A percentile compares a stretch with the other conserved stretches of the same genome.
Evolutionary conservation across 1,140 invertebrate species (phyloP).

Genomic region (Cydia strobilella): DNA sequence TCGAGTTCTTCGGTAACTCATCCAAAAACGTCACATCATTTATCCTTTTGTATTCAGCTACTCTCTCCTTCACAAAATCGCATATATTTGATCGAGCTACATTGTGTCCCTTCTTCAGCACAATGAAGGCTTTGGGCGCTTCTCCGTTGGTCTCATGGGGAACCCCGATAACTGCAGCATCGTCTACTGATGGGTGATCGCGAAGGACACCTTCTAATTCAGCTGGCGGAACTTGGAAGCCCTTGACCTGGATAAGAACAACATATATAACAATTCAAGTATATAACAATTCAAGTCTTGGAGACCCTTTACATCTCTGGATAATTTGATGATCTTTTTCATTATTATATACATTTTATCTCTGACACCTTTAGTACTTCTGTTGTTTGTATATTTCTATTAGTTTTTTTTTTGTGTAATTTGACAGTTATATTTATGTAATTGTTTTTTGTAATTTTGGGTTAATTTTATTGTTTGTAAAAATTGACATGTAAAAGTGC

Average conservation of each 20-base stretch:
- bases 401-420: too few species aligned
- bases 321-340: too few species aligned
- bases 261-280: too few species aligned
- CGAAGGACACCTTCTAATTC: conserved; percentile 92
- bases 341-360: too few species aligned
- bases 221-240: conserved; percentile 90
- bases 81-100: conserved; percentile 75
- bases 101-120: conserved; percentile 74
- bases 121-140: conserved; percentile 87
- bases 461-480: too few species aligned
- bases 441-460: too few species aligned
- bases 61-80: conserved; percentile 82
- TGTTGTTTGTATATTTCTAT: too few species aligned
- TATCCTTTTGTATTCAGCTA: conserved; percentile 86
- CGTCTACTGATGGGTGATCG: conserved; percentile 86
- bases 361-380: too few species aligned
- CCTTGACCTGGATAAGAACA: conserved; percentile 68
- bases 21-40: conserved; percentile 85
- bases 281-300: too few species aligned
- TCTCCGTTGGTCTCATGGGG: conserved; percentile 88
- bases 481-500: too few species aligned
- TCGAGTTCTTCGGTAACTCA: conserved; percentile 86
- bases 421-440: too few species aligned
- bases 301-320: too few species aligned
- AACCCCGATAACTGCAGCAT: conserved; percentile 92